Percentiles rank a stretch among this genome's conserved stretches.
Evolutionary conservation across 2,113 vertebrate genomes (phyloP).

Genomic region (Menidia beryllina): DNA sequence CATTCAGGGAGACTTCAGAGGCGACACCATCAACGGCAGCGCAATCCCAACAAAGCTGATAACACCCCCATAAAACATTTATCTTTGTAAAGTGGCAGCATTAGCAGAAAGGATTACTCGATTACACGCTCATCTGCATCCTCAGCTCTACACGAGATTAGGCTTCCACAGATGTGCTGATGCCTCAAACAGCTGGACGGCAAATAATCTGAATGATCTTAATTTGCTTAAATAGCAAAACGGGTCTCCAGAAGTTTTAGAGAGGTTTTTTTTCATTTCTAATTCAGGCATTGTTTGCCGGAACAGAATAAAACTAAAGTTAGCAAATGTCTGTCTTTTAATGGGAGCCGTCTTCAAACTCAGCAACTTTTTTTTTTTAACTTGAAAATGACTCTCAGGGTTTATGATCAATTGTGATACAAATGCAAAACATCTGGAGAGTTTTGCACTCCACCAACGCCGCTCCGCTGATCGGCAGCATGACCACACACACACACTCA

Average conservation of each 20-base stretch:
- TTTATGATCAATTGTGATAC: constrained; percentile 1
- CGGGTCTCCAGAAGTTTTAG: neutral
- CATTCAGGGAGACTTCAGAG: neutral
- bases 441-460: neutral
- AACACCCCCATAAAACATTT: constrained; percentile 43
- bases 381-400: neutral
- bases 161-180: constrained; percentile 3
- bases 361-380: neutral
- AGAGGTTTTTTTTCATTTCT: neutral
- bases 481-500: constrained; percentile 24
- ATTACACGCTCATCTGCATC: constrained; percentile 36
- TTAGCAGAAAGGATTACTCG: constrained; percentile 64
- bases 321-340: neutral
- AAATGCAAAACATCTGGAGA: constrained; percentile 47
- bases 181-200: constrained; percentile 1
- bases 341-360: neutral
- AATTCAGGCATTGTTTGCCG: neutral
- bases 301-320: neutral
- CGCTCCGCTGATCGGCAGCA: constrained; percentile 3
- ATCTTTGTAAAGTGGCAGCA: constrained; percentile 66
- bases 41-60: constrained; percentile 36
- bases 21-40: neutral
- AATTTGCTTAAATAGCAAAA: constrained; percentile 10
- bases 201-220: constrained; percentile 2
- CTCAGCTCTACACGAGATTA: constrained; percentile 38